phyloP scores from a whole-genome alignment of 2,797 vertebrate genomes.

The Pelochelys cantorii region DNA sequence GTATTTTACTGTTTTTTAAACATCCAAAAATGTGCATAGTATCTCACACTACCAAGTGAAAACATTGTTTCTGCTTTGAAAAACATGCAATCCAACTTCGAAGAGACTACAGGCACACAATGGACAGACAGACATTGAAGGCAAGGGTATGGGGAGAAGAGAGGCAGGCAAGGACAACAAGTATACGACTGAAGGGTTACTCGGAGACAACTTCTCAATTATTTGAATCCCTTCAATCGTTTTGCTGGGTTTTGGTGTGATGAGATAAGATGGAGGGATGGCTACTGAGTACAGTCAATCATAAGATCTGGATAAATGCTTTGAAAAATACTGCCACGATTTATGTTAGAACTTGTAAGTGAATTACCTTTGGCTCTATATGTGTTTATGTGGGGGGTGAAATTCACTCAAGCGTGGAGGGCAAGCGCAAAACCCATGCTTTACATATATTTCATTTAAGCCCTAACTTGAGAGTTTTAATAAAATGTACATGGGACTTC shows the following conservation, averaged over 20 bases:
- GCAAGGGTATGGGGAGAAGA: too few relatives aligned
- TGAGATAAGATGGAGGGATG: background rate
- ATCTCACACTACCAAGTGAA: too few relatives aligned
- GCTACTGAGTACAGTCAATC: background rate
- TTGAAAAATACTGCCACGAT: background rate
- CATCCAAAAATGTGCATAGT: too few relatives aligned
- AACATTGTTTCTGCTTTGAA: too few relatives aligned
- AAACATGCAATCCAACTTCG: too few relatives aligned
- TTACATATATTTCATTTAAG: background rate
- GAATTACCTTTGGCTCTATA: background rate
- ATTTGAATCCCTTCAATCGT: background rate
- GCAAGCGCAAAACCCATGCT: background rate
- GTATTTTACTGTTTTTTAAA: background rate
- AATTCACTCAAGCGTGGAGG: background rate
- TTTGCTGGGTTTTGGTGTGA: background rate
- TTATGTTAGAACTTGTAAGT: background rate
- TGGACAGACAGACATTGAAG: too few relatives aligned
- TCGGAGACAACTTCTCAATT: background rate
- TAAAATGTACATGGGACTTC: background rate
- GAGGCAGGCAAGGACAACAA: background rate
- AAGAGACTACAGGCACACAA: too few relatives aligned
- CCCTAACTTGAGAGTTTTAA: background rate
- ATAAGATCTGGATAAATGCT: background rate
- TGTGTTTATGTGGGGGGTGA: background rate
- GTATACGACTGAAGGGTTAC: background rate